Evolutionary conservation across 1,140 invertebrate genomes (phyloP).

Genomic region (Hestina assimilis): DNA sequence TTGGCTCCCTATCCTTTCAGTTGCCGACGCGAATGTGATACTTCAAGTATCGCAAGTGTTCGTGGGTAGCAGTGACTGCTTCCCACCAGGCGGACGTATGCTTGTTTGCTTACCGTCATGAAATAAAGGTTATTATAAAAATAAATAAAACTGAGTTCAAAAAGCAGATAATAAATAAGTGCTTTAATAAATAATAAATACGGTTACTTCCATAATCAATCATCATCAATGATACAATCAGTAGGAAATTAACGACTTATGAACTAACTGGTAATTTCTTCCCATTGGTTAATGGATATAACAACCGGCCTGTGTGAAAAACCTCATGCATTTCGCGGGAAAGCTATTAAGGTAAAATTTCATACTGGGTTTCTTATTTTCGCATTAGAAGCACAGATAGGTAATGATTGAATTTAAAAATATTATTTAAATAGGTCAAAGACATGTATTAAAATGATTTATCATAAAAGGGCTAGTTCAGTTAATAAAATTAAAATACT

Average conservation of each 20-base stretch:
- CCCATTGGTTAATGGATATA: neutral
- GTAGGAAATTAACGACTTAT: neutral
- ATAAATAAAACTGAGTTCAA: neutral
- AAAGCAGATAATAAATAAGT: neutral
- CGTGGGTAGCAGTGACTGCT: too few relatives aligned
- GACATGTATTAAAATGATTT: too few relatives aligned
- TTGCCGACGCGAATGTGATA: too few relatives aligned
- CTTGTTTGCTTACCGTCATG: too few relatives aligned
- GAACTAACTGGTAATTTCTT: neutral
- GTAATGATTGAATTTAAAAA: neutral
- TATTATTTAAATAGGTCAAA: slow-evolving; percentile 3
- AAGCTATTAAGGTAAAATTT: slow-evolving; percentile 8
- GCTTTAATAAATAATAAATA: neutral
- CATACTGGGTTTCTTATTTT: slow-evolving; percentile 15
- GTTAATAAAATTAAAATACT: too few relatives aligned
- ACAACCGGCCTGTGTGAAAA: slow-evolving; percentile 1
- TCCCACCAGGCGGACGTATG: too few relatives aligned
- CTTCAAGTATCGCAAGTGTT: too few relatives aligned
- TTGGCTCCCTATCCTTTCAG: too few relatives aligned
- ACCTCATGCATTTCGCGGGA: slow-evolving; percentile 1
- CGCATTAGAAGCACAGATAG: slow-evolving; percentile 14
- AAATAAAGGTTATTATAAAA: too few relatives aligned
- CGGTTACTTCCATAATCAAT: neutral
- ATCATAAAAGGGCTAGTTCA: too few relatives aligned
- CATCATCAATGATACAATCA: neutral